phyloP scores from a whole-genome alignment of 23 tunicate species.

The Halocynthia roretzi region DNA sequence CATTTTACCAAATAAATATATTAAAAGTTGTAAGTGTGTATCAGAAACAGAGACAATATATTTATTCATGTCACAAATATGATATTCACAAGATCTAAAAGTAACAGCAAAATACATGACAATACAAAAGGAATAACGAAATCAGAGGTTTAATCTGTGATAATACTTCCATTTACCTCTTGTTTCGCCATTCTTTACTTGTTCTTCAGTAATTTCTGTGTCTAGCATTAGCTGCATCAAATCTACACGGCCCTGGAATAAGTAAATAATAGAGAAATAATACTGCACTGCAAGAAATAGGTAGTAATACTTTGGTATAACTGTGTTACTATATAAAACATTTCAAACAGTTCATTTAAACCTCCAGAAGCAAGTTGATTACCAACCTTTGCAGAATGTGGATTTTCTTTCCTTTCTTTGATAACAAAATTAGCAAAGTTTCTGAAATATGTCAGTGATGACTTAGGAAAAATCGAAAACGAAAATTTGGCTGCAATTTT shows the following conservation, averaged over 20 bases:
- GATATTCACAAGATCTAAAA: no score
- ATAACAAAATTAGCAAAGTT: slow-evolving; percentile 27
- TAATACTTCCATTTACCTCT: slow-evolving; percentile 21
- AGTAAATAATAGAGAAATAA: neutral
- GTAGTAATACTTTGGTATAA: neutral
- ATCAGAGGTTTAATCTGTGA: no score
- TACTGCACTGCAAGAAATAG: neutral
- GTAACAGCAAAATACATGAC: no score
- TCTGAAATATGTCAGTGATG: slow-evolving; percentile 17
- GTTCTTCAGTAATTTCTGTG: slow-evolving; percentile 38
- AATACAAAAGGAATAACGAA: no score
- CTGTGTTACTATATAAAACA: neutral
- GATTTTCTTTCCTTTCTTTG: slow-evolving; percentile 1
- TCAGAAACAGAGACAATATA: no score
- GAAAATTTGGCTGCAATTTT: slow-evolving; percentile 16
- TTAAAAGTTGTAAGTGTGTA: no score
- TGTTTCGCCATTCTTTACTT: slow-evolving; percentile 18
- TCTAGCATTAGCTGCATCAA: slow-evolving; percentile 66
- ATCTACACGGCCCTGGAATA: slow-evolving; percentile 28
- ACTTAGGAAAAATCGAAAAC: slow-evolving; percentile 29
- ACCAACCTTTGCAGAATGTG: neutral
- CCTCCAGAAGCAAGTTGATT: neutral
- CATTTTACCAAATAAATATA: no score
- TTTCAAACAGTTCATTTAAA: neutral
- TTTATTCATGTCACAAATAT: no score